Evolutionary conservation across 2,797 vertebrate genomes (phyloP).

Genomic region (Oceanodroma leucorhoa): DNA sequence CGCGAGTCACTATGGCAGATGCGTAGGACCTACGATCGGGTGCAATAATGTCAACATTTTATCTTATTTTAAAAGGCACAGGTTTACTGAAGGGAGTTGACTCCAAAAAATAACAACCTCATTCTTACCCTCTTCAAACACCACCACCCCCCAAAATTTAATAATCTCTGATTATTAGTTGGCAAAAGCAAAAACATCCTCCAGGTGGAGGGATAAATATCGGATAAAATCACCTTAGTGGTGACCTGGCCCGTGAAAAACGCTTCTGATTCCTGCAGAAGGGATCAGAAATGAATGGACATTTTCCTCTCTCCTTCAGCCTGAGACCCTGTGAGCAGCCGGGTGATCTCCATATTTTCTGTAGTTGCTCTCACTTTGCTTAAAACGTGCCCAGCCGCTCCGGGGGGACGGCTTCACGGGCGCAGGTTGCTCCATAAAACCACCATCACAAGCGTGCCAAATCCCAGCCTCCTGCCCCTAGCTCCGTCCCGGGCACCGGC

Average conservation of each 20-base stretch:
- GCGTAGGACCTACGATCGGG: accelerated
- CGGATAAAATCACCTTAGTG: not conserved
- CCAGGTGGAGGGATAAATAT: not conserved
- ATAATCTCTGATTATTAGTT: not conserved
- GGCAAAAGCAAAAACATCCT: not conserved
- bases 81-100: not conserved
- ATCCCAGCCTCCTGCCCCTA: not conserved
- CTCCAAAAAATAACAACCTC: not conserved
- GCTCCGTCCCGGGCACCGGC: accelerated
- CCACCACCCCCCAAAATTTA: not conserved
- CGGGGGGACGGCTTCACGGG: not conserved
- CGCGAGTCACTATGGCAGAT: accelerated
- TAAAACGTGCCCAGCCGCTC: not conserved
- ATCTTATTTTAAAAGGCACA: not conserved
- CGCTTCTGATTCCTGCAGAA: not conserved
- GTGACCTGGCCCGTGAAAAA: not conserved
- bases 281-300: not conserved
- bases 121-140: not conserved
- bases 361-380: not conserved
- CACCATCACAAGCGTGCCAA: accelerated
- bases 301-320: not conserved
- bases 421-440: not conserved
- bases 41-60: not conserved
- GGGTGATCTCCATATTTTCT: not conserved
- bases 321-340: not conserved